Percentiles rank a stretch among this genome's conserved stretches.
These are phyloP conservation scores for Dicyrtomina minuta DNA, from an alignment of 2,888 invertebrate species.

Conservation along the genomic window DNA sequence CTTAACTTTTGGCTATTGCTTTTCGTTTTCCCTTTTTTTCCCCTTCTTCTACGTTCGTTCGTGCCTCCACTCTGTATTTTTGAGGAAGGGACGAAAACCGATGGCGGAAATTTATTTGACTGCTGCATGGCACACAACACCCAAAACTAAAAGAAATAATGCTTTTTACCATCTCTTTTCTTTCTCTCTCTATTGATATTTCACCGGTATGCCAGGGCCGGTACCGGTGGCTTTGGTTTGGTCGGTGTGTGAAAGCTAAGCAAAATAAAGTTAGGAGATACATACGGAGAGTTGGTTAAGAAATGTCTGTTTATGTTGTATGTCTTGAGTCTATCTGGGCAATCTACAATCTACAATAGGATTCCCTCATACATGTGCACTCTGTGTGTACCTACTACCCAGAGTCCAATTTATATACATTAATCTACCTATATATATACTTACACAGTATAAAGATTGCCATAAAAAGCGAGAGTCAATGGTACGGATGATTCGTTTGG, in stretches of 20 bases:
- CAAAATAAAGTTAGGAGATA: too few relatives aligned
- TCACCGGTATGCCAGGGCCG: too few relatives aligned
- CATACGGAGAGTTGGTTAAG: too few relatives aligned
- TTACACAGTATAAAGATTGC: conserved; percentile 7
- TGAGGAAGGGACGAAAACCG: conserved; percentile 25
- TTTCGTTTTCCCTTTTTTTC: background rate
- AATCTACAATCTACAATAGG: too few relatives aligned
- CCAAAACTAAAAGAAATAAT: conserved; percentile 32
- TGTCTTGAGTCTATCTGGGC: too few relatives aligned
- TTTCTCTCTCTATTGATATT: conserved; percentile 28
- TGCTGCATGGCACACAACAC: conserved; percentile 28
- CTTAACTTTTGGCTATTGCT: background rate
- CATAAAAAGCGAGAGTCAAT: conserved; percentile 25
- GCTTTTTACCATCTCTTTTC: conserved; percentile 30
- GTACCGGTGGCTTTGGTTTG: background rate
- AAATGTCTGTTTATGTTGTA: too few relatives aligned
- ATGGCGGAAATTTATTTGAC: conserved; percentile 38
- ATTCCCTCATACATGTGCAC: too few relatives aligned
- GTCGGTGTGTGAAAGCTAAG: background rate
- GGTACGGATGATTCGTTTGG: conserved; percentile 29
- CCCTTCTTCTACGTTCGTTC: too few relatives aligned
- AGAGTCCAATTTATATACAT: too few relatives aligned
- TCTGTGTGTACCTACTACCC: too few relatives aligned
- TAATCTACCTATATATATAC: background rate
- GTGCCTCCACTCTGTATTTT: conserved; percentile 4